These are phyloP conservation scores for Eira barbara DNA, from an alignment of 2,113 vertebrate genomes.

Conservation along the genomic window DNA sequence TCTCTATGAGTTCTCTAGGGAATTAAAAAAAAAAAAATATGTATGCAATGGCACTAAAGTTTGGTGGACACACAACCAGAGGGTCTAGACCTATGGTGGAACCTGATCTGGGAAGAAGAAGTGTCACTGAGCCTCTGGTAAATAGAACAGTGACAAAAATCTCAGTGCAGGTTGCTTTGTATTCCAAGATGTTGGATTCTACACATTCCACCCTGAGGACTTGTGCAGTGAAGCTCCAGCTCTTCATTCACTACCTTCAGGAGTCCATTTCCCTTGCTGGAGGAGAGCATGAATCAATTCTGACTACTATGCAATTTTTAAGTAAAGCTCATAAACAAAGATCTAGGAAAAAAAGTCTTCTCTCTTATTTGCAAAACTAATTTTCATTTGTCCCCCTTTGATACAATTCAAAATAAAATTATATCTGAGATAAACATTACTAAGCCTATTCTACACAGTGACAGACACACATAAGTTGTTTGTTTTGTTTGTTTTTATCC, in stretches of 20 bases:
- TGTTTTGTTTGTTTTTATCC: neutral
- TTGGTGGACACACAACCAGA: neutral
- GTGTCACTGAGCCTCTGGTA: neutral
- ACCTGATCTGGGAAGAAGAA: neutral
- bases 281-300: neutral
- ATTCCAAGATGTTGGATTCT: neutral
- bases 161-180: accelerated
- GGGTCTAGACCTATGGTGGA: neutral
- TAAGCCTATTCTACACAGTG: neutral
- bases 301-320: neutral
- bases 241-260: neutral
- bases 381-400: neutral
- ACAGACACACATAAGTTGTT: neutral
- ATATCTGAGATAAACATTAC: neutral
- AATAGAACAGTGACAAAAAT: neutral
- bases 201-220: neutral
- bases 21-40: neutral
- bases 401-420: neutral
- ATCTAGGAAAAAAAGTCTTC: neutral
- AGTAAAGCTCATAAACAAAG: neutral
- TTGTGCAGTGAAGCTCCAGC: neutral
- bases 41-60: neutral
- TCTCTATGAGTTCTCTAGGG: neutral
- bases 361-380: neutral
- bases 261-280: neutral